Evolutionary conservation across 2,797 vertebrate species (phyloP).

Genomic region (Manis javanica): DNA sequence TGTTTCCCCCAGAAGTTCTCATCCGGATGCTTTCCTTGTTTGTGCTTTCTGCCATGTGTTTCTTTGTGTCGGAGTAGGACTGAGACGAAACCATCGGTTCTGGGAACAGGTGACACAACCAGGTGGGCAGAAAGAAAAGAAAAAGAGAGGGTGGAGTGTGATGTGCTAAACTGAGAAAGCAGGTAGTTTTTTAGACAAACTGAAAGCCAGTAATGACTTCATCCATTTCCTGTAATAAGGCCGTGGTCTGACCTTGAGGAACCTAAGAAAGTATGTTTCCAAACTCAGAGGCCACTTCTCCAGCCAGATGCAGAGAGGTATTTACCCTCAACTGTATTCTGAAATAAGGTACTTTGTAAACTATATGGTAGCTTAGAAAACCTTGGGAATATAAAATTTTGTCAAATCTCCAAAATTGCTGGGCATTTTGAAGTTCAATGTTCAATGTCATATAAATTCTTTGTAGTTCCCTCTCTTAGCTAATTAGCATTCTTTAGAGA

Average conservation of each 20-base stretch:
- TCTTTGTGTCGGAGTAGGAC: background rate
- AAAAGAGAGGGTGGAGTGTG: background rate
- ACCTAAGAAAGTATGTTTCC: background rate
- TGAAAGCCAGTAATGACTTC: conserved; percentile 26
- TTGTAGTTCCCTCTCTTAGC: background rate
- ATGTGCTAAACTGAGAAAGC: background rate
- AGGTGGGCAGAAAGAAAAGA: background rate
- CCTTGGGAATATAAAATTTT: background rate
- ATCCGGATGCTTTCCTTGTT: background rate
- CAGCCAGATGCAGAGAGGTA: background rate
- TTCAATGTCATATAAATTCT: background rate
- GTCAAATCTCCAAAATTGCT: background rate
- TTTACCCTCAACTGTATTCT: background rate
- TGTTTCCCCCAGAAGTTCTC: background rate
- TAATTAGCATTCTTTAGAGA: conserved; percentile 5
- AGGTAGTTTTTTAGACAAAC: conserved; percentile 62
- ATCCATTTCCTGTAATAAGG: conserved; percentile 28
- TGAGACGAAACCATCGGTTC: background rate
- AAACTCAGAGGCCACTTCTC: conserved; percentile 10
- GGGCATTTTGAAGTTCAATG: background rate
- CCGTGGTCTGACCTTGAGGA: conserved; percentile 45
- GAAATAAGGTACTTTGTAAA: conserved; percentile 18
- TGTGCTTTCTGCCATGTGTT: background rate
- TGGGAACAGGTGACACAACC: background rate
- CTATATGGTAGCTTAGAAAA: background rate